Evolutionary conservation across 2,888 invertebrate species (phyloP), one percentile per base, ranked within the genome.

Genomic region (Coecobrya sp.): DNA sequence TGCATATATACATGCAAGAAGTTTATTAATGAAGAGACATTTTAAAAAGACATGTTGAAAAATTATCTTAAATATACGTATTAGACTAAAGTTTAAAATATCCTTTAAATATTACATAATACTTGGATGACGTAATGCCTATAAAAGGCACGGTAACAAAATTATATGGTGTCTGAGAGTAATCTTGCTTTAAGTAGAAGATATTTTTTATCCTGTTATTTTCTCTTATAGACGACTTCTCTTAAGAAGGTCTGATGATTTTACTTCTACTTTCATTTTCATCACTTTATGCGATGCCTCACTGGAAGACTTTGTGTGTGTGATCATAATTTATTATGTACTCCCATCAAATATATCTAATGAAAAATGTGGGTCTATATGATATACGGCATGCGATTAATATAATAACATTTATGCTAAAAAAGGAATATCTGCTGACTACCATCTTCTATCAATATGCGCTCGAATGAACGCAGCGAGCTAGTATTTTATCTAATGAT

Each of bases 401-500:
- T 82, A 36, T 59, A 22, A 59, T 59, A 79, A 30, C 68, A 30
- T 68, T 30, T 19, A 73, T 42, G 42, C n/a, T 11, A 36, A 73
- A 73, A 45, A 16, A 22, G 13, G 85, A 25, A 85, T 86, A 86
- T 86, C n/a, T 86, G 30, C 86, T 73, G 52, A 42, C 30, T 73
- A 36, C 30, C 82, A 82, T 36, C 79, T 52, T 30, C 42, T 55
- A 89, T 90, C 76, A 91, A 79, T 86, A 55, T 45, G 45, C 86
- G 86, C 86, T 86, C 65, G 79, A 91, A 79, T 68, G 68, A 65
- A 65, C 55, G 76, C 86, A 25, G 49, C 52, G 79, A 79, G 90
- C 11, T 52, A 36, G 65, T 76, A 55, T 89, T 82, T 55, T 79
- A 45, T 88, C 81, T 91, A 42, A 91, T 86, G 91, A 91, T 91